Conservation (phyloP, 2,797 vertebrate species). For the Macrochelys suwanniensis region DNA sequence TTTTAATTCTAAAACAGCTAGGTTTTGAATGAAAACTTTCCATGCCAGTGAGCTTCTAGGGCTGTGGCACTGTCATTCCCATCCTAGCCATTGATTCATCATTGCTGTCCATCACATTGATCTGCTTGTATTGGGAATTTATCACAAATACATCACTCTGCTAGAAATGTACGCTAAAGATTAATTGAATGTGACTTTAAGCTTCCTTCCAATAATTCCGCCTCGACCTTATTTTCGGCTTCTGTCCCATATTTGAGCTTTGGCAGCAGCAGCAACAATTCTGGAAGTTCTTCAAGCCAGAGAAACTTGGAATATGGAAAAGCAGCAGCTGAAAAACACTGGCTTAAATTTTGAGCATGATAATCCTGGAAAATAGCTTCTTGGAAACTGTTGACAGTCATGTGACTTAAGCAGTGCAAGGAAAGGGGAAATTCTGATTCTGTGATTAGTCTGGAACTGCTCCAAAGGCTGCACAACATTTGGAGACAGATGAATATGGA, state of each 20-base stretch:
- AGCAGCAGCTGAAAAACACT: slow-evolving; percentile 8
- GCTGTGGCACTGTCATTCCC: background rate
- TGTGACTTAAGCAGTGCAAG: accelerated
- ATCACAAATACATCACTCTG: accelerated
- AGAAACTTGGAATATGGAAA: background rate
- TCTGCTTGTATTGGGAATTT: background rate
- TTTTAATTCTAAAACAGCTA: background rate
- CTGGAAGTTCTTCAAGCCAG: background rate
- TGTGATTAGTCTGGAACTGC: background rate
- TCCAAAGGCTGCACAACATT: background rate
- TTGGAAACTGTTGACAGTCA: background rate
- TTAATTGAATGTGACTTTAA: accelerated
- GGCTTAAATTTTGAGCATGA: accelerated
- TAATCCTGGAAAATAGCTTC: background rate
- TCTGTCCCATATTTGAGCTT: accelerated
- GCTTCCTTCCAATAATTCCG: background rate
- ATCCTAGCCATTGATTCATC: background rate
- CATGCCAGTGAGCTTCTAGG: background rate
- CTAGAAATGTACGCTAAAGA: accelerated
- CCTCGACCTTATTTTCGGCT: accelerated
- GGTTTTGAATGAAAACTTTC: background rate
- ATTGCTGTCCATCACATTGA: background rate
- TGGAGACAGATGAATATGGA: background rate
- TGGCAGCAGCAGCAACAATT: background rate
- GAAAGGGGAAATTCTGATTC: accelerated